Conservation (phyloP, 1,140 invertebrate species). For the Trichonephila clavata region DNA sequence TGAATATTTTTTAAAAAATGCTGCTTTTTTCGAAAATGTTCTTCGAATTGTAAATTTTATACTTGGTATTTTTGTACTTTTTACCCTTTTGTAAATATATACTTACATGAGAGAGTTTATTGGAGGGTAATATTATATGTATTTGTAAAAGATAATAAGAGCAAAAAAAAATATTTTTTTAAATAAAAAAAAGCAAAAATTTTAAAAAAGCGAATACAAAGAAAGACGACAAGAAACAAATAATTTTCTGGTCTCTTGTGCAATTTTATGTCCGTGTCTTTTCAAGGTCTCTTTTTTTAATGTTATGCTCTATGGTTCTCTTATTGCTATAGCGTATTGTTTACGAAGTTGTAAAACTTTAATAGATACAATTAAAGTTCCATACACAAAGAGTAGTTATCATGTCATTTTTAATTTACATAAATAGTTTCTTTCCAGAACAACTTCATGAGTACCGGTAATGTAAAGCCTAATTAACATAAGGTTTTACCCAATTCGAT, state of each 20-base stretch:
- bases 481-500: too few species aligned
- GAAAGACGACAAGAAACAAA: background rate
- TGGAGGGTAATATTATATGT: too few species aligned
- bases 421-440: background rate
- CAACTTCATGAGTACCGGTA: background rate
- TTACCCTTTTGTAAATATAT: too few species aligned
- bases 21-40: too few species aligned
- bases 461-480: background rate
- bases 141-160: too few species aligned
- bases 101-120: too few species aligned
- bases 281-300: conserved; percentile 16
- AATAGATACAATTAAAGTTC: background rate
- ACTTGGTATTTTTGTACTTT: too few species aligned
- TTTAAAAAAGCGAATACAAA: too few species aligned
- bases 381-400: background rate
- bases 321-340: background rate
- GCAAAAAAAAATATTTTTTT: too few species aligned
- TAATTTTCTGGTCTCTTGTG: background rate
- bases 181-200: too few species aligned
- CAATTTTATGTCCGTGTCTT: conserved; percentile 1
- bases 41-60: too few species aligned
- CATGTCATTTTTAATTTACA: conserved; percentile 4
- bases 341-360: conserved; percentile 17
- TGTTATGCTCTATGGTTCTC: background rate
- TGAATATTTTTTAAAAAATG: too few species aligned